A percentile compares a stretch with the other conserved stretches of the same genome.
Evolutionary conservation across 2,888 invertebrate genomes (phyloP).

Genomic region (Polietes domitor): DNA sequence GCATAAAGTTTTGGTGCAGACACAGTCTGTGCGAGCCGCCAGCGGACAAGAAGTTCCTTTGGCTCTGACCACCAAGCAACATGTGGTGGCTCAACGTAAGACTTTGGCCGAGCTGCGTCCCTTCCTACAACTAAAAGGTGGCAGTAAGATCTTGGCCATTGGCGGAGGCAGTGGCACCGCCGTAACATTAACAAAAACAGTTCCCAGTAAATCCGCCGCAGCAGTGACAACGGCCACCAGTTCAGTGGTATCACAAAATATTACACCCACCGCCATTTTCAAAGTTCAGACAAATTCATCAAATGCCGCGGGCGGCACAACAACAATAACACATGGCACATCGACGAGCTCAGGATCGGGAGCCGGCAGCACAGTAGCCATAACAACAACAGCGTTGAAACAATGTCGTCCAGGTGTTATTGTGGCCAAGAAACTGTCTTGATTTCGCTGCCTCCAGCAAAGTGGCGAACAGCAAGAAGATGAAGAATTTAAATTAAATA

Average conservation of each 20-base stretch:
- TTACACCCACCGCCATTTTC: constrained; percentile 77
- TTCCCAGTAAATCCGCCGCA: constrained; percentile 43
- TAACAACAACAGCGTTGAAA: constrained; percentile 81
- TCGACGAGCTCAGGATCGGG: constrained; percentile 53
- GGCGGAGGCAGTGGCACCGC: constrained; percentile 70
- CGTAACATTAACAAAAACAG: constrained; percentile 71
- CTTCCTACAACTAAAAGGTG: constrained; percentile 84
- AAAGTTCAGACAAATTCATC: constrained; percentile 75
- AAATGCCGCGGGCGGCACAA: constrained; percentile 66
- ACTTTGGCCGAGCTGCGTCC: constrained; percentile 84
- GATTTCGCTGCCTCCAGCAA: constrained; percentile 81
- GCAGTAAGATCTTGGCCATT: constrained; percentile 76
- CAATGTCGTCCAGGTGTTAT: constrained; percentile 94
- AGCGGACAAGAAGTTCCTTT: constrained; percentile 77
- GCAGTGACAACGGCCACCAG: constrained; percentile 58
- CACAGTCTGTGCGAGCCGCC: constrained; percentile 68
- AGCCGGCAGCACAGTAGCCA: constrained; percentile 73
- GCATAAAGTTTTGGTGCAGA: constrained; percentile 75
- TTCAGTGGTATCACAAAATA: constrained; percentile 69
- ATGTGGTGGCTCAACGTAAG: constrained; percentile 78
- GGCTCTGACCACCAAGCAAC: constrained; percentile 76
- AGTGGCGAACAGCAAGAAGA: constrained; percentile 15
- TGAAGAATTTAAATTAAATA: constrained; percentile 17
- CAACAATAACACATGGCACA: constrained; percentile 60
- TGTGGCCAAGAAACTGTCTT: constrained; percentile 92